Percentiles rank a stretch among this genome's conserved stretches.
phyloP scores from a whole-genome alignment of 2,888 invertebrate species.

The Napeogenes inachia region DNA sequence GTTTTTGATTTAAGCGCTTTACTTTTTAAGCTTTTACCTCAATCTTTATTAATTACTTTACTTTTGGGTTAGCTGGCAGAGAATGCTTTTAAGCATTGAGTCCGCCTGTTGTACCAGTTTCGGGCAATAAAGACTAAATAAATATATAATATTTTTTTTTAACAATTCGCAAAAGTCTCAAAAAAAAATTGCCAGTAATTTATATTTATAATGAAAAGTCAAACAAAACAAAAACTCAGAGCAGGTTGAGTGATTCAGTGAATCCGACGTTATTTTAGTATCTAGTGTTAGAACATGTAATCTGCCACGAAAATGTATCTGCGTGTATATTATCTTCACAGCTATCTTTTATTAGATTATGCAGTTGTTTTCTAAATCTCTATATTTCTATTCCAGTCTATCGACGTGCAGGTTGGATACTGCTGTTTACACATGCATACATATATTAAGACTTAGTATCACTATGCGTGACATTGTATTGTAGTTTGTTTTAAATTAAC shows the following conservation, averaged over 20 bases:
- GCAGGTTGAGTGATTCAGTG: constrained; percentile 18
- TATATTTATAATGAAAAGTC: background rate
- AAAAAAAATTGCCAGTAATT: too few relatives aligned
- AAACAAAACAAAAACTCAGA: constrained; percentile 14
- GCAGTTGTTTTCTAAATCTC: background rate
- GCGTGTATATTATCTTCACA: constrained; percentile 27
- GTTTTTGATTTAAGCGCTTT: too few relatives aligned
- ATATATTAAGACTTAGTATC: background rate
- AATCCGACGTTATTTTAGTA: constrained; percentile 33
- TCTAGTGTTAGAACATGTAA: constrained; percentile 23
- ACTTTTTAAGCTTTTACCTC: too few relatives aligned
- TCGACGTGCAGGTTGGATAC: background rate
- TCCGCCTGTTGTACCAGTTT: too few relatives aligned
- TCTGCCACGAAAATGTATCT: constrained; percentile 23
- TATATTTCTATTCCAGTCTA: background rate
- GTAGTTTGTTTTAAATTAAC: too few relatives aligned
- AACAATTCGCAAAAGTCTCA: too few relatives aligned
- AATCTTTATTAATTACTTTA: too few relatives aligned
- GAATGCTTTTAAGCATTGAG: too few relatives aligned
- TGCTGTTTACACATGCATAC: constrained; percentile 6
- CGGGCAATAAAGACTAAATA: too few relatives aligned
- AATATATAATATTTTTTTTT: too few relatives aligned
- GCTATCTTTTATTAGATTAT: constrained; percentile 30
- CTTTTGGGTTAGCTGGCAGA: too few relatives aligned
- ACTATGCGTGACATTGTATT: too few relatives aligned